Percentiles rank a stretch among this genome's conserved stretches.
phyloP scores from a whole-genome alignment of 2,113 vertebrate species.

The Stigmatopora nigra region DNA sequence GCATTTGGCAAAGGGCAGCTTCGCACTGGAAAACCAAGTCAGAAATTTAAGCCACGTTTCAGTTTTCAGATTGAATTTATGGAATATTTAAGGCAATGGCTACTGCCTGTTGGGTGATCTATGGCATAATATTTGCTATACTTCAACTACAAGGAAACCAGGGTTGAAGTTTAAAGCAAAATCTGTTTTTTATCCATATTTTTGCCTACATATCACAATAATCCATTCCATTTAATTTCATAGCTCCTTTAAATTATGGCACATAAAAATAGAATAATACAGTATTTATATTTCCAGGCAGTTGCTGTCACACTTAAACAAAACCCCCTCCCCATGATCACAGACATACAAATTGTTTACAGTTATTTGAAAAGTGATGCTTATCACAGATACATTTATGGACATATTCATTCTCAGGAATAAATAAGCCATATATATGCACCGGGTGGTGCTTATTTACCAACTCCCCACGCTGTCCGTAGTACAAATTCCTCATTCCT shows the following conservation, averaged over 20 bases:
- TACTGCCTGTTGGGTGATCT: neutral
- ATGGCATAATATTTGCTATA: neutral
- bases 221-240: neutral
- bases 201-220: neutral
- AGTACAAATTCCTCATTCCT: conserved; percentile 27
- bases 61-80: neutral
- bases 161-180: too few relatives aligned
- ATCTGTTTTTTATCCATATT: too few relatives aligned
- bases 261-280: neutral
- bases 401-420: neutral
- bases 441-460: neutral
- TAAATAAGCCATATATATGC: conserved; percentile 8
- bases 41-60: neutral
- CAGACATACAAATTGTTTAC: neutral
- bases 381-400: conserved; percentile 1
- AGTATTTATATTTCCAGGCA: neutral
- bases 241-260: neutral
- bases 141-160: too few relatives aligned
- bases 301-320: neutral
- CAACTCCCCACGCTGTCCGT: neutral
- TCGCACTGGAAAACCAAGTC: conserved; percentile 35
- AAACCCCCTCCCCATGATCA: neutral
- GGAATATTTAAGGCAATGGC: neutral
- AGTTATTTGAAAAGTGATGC: neutral
- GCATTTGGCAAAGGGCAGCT: conserved; percentile 34